Evolutionary conservation across 1,140 invertebrate genomes (phyloP).

Genomic region (Drosophila willistoni): DNA sequence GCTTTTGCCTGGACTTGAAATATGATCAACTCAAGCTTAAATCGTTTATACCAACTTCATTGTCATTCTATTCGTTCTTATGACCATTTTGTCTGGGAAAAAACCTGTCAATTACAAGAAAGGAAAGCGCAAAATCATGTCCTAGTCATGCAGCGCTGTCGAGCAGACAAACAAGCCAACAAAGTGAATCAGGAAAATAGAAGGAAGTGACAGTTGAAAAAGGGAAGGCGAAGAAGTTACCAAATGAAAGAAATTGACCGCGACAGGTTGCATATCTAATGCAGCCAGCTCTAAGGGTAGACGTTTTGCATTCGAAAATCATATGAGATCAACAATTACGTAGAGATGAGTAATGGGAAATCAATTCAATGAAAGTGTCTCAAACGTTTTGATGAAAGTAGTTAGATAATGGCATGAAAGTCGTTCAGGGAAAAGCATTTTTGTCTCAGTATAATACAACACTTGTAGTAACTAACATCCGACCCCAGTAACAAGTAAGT

Average conservation of each 20-base stretch:
- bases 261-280: conserved; percentile 41
- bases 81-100: conserved; percentile 69
- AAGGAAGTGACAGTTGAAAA: background rate
- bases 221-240: background rate
- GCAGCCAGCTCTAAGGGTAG: background rate
- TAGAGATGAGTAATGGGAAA: background rate
- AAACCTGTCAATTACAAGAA: conserved; percentile 75
- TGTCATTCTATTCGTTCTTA: conserved; percentile 46
- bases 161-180: conserved; percentile 43
- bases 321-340: background rate
- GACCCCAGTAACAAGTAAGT: conserved; percentile 16
- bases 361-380: background rate
- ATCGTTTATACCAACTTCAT: conserved; percentile 31
- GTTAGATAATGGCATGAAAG: background rate
- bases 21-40: conserved; percentile 24
- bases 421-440: background rate
- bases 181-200: conserved; percentile 9
- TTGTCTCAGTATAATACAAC: background rate
- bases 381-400: too few species aligned
- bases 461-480: background rate
- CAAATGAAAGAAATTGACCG: conserved; percentile 42
- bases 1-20: background rate
- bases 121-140: conserved; percentile 76
- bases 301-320: background rate
- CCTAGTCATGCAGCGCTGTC: conserved; percentile 48